Evolutionary conservation across 1,140 invertebrate genomes (phyloP).

Genomic region (Drosophila arawakana): DNA sequence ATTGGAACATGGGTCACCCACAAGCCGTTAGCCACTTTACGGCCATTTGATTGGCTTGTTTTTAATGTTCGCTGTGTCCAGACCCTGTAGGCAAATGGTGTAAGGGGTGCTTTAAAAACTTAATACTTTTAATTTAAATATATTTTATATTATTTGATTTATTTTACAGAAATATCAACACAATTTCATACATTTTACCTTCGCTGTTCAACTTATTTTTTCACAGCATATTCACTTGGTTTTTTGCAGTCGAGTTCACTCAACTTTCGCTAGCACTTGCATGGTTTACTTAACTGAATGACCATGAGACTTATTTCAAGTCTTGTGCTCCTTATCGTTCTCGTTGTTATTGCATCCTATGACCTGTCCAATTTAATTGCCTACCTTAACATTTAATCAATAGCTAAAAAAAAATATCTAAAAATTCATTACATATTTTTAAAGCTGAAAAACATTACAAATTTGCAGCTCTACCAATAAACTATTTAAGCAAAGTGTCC

Average conservation of each 20-base stretch:
- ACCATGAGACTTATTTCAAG: background rate
- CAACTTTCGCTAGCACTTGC: too few species aligned
- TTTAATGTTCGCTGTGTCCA: background rate
- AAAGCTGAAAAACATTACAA: background rate
- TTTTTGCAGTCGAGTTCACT: background rate
- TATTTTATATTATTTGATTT: too few species aligned
- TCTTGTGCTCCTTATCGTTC: background rate
- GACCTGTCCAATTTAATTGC: slow-evolving; percentile 16
- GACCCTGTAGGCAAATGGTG: background rate
- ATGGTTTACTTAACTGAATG: background rate
- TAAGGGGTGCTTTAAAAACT: too few species aligned
- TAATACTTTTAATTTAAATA: too few species aligned
- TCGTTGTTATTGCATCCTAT: slow-evolving; percentile 20
- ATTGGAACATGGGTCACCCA: slow-evolving; percentile 31
- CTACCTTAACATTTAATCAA: slow-evolving; percentile 16
- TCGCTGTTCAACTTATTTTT: too few species aligned
- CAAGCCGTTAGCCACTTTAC: slow-evolving; percentile 42
- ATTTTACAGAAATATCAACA: too few species aligned
- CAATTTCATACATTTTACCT: too few species aligned
- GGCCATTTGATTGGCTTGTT: slow-evolving; percentile 62
- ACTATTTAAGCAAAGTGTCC: slow-evolving; percentile 13
- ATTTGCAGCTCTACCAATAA: slow-evolving; percentile 20
- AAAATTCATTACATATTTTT: background rate
- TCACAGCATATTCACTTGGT: background rate
- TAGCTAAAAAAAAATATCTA: background rate